phyloP scores from a whole-genome alignment of 2,113 vertebrate species.

The Emydura subglobosa region DNA sequence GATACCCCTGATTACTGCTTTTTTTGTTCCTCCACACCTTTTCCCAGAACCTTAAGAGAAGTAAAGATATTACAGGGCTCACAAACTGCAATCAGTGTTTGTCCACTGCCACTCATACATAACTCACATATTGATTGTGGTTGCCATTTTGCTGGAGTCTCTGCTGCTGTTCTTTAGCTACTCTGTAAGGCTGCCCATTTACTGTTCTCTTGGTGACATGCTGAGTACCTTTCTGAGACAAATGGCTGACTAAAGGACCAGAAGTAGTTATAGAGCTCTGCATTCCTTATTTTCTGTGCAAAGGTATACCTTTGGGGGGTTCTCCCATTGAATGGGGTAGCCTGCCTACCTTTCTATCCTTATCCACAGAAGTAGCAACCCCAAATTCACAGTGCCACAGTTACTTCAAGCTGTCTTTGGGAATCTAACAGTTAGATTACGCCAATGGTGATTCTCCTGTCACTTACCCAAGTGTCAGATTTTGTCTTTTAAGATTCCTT shows the following conservation, averaged over 20 bases:
- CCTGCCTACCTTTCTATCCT: not conserved
- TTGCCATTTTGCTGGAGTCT: not conserved
- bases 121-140: not conserved
- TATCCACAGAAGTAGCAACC: not conserved
- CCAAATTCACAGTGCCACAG: not conserved
- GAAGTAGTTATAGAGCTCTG: not conserved
- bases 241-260: not conserved
- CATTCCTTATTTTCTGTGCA: not conserved
- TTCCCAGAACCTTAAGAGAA: slow-evolving; percentile 21
- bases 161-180: not conserved
- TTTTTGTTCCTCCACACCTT: not conserved
- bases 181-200: not conserved
- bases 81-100: not conserved
- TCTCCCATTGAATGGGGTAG: not conserved
- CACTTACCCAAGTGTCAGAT: not conserved
- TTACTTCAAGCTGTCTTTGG: not conserved
- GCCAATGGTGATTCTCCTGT: not conserved
- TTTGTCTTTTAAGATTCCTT: not conserved
- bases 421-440: not conserved
- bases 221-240: not conserved
- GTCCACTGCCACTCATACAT: not conserved
- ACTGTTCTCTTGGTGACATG: not conserved
- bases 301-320: too few species aligned
- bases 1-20: not conserved
- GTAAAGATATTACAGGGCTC: not conserved